Percentiles rank a stretch among this genome's conserved stretches.
Conservation (phyloP, 2,113 vertebrate genomes). For the Tachysurus vachellii region DNA sequence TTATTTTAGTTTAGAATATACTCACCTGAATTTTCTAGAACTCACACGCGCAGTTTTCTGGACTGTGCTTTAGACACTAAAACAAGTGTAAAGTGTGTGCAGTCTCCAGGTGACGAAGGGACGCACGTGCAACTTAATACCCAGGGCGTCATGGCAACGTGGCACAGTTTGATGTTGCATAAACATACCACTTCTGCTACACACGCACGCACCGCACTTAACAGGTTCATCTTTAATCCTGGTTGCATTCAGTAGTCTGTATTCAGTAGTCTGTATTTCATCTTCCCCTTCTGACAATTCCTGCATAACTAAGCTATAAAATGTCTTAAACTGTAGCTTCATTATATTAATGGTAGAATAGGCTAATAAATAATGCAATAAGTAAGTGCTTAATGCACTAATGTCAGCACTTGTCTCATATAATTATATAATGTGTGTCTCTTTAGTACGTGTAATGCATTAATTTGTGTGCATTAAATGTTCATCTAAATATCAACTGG, state of each 20-base stretch:
- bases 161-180: neutral
- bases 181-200: neutral
- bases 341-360: neutral
- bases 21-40: slow-evolving; percentile 53
- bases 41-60: neutral
- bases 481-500: no score
- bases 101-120: slow-evolving; percentile 62
- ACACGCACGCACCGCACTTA: neutral
- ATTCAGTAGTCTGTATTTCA: neutral
- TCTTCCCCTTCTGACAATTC: neutral
- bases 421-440: neutral
- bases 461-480: neutral
- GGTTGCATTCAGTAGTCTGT: no score
- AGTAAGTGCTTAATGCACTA: no score
- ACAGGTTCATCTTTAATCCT: no score
- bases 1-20: neutral
- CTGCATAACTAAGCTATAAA: neutral
- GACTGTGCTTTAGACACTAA: neutral
- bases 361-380: neutral
- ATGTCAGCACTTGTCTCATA: no score
- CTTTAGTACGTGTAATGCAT: neutral
- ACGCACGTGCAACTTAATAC: slow-evolving; percentile 48
- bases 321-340: neutral
- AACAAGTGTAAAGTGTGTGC: neutral
- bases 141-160: slow-evolving; percentile 36